Evolutionary conservation across 2,113 vertebrate genomes (phyloP), one percentile per base, ranked within the genome.

Genomic region (Aepyceros melampus): DNA sequence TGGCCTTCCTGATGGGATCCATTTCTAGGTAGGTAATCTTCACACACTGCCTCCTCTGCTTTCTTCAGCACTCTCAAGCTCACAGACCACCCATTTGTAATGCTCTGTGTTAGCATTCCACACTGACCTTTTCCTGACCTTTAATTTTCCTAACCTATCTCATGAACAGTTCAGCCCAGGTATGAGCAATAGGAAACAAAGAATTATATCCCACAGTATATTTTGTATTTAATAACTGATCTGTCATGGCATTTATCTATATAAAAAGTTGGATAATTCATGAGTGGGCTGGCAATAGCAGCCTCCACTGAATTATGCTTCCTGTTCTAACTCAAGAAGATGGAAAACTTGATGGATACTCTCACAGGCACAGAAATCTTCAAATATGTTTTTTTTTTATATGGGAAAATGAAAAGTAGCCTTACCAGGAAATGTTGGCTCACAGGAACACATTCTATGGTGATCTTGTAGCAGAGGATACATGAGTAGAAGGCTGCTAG

Each of bases 121-220:
- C 2, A 94, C 29, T 49, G 5, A 31, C 83, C 5, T 76, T 97
- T 97, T 29, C n/a, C 13, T 71, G 51, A 55, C 10, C 86, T 92
- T 98, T 97, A 94, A 97, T 97, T 98, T 98, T 98, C 87, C 10
- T 1, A 89, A 29, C 43, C 43, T 94, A n/a, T 95, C 76, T 96
- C 90, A 53, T 87, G 36, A 94, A 89, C 6, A 40, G 45, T 96
- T 97, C 51, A 94, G 19, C 36, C 16, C 74, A 84, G 67, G 86
- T 86, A 29, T 87, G 29, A 97, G 21, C 83, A 82, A n/a, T 49
- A 83, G 51, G 78, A 0, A 0, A 62, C 33, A 97, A 97, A 97
- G 62, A 90, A 97, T 91, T 95, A 87, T 36, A 86, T 60, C 43
- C 9, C 87, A 78, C 16, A 36, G 84, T 92, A 47, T 97, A 83